A percentile compares a stretch with the other conserved stretches of the same genome.
phyloP scores from a whole-genome alignment of 2,797 vertebrate genomes.

The Hippopotamyrus pictus region DNA sequence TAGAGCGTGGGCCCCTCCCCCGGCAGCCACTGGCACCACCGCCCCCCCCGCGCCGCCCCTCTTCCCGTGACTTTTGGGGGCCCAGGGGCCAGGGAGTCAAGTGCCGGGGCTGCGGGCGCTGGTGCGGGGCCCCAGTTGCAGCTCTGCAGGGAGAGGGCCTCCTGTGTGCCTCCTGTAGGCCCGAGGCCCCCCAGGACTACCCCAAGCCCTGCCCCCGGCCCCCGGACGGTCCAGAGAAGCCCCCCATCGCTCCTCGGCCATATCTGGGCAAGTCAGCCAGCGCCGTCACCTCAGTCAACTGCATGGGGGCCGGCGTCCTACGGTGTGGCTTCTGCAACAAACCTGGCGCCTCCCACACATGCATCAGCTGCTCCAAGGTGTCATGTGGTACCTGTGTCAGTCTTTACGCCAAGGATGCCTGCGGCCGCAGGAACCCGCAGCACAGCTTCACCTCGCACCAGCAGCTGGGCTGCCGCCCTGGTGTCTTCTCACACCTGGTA shows the following conservation, averaged over 20 bases:
- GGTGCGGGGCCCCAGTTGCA: slow-evolving; percentile 64
- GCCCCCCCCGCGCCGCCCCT: slow-evolving; percentile 55
- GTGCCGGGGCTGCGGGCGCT: slow-evolving; percentile 83
- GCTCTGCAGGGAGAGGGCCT: slow-evolving; percentile 74
- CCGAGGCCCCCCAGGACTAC: slow-evolving; percentile 64
- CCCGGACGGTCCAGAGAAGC: slow-evolving; percentile 68
- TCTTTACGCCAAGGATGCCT: slow-evolving; percentile 84
- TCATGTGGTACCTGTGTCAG: slow-evolving; percentile 85
- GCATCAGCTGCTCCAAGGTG: slow-evolving; percentile 93
- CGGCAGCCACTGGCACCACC: slow-evolving; percentile 57
- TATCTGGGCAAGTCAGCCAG: neutral
- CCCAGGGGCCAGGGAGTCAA: slow-evolving; percentile 64
- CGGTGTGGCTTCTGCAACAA: slow-evolving; percentile 96
- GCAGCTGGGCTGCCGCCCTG: slow-evolving; percentile 89
- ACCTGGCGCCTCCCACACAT: slow-evolving; percentile 81
- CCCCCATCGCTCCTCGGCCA: slow-evolving; percentile 57
- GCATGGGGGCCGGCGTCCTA: neutral
- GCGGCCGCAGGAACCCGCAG: slow-evolving; percentile 83
- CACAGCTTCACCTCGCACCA: slow-evolving; percentile 91
- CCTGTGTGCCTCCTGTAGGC: slow-evolving; percentile 73
- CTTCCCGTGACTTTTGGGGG: slow-evolving; percentile 61
- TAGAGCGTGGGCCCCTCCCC: slow-evolving; percentile 57
- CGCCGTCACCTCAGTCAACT: neutral
- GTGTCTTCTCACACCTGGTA: slow-evolving; percentile 83
- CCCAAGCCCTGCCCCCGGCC: slow-evolving; percentile 56